Conservation (phyloP, 2,113 vertebrate species). For the Herpailurus yagouaroundi region DNA sequence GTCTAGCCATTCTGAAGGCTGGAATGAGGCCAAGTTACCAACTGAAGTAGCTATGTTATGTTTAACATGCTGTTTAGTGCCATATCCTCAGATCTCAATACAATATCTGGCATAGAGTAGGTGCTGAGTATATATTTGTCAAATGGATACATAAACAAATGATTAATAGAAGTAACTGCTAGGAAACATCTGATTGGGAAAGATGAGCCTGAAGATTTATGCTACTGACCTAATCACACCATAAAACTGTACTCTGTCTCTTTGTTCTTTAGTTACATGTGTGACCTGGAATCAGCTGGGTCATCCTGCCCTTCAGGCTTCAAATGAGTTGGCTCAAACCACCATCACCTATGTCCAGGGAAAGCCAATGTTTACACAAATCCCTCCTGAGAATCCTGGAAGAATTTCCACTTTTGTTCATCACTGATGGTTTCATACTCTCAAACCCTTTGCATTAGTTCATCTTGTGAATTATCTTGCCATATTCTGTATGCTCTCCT, state of each 20-base stretch:
- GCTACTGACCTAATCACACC: neutral
- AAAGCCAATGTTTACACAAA: constrained; percentile 49
- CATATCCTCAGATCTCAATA: neutral
- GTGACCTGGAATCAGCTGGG: constrained; percentile 3
- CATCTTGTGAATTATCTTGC: neutral
- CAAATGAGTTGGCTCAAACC: constrained; percentile 8
- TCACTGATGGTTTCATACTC: neutral
- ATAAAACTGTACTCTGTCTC: neutral
- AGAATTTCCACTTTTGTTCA: constrained; percentile 12
- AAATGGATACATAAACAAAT: neutral
- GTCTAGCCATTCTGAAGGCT: neutral
- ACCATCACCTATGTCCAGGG: neutral
- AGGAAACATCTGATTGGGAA: constrained; percentile 17
- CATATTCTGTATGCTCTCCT: neutral
- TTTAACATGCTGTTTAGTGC: neutral
- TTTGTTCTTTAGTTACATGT: constrained; percentile 1
- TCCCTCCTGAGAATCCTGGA: neutral
- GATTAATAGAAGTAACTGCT: neutral
- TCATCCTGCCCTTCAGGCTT: constrained; percentile 36
- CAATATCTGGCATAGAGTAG: neutral
- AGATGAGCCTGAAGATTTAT: constrained; percentile 24
- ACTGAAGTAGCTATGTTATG: neutral
- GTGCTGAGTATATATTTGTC: neutral
- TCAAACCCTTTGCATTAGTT: neutral
- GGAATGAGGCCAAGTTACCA: neutral